These are phyloP conservation scores for Chrosomus eos DNA, from an alignment of 2,797 vertebrate species.

Conservation along the genomic window DNA sequence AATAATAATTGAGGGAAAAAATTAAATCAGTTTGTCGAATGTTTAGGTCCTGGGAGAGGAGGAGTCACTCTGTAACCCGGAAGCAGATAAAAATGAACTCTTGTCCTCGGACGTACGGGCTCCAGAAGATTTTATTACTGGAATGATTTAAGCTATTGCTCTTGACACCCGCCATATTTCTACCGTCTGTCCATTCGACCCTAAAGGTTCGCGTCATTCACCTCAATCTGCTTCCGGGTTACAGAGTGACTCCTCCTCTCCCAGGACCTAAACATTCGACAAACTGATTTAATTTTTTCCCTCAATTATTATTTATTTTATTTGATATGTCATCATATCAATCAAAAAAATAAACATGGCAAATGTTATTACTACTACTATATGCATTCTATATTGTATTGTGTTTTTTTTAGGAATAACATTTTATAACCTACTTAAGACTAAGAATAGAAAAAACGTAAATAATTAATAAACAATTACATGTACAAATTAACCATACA, in stretches of 20 bases:
- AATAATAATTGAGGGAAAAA: no score
- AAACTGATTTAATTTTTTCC: neutral
- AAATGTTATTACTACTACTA: neutral
- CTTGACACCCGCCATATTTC: slow-evolving; percentile 81
- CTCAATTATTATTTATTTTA: neutral
- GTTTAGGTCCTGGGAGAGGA: no score
- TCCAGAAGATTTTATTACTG: slow-evolving; percentile 62
- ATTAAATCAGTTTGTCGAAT: no score
- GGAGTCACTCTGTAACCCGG: no score
- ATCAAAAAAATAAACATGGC: neutral
- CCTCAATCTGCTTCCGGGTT: slow-evolving; percentile 32
- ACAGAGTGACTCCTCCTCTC: neutral
- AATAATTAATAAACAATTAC: neutral
- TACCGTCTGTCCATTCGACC: slow-evolving; percentile 44
- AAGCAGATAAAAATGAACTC: slow-evolving; percentile 75
- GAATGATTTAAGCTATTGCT: slow-evolving; percentile 64
- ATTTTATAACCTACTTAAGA: no score
- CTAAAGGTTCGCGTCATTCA: slow-evolving; percentile 41
- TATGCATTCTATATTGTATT: neutral
- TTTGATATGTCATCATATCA: neutral
- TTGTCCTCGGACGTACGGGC: slow-evolving; percentile 63
- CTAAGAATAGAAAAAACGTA: neutral
- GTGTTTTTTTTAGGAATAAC: no score
- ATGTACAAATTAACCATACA: neutral
- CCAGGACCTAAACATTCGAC: neutral